Conservation (phyloP, 2,888 invertebrate genomes). For the Mythimna lalbum region DNA sequence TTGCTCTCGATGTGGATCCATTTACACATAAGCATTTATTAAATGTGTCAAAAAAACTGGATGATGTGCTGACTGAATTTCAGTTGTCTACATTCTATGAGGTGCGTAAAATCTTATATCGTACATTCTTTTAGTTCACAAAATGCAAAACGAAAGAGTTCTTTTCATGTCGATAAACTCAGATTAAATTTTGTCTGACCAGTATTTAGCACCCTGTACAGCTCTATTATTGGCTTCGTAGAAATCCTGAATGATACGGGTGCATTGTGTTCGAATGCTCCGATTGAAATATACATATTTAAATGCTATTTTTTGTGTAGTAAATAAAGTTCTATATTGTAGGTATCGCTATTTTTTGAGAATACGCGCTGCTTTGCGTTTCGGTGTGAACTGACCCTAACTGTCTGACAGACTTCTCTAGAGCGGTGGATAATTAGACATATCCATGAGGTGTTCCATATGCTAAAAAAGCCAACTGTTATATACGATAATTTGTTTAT, state of each 20-base stretch:
- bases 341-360: neutral
- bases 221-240: too few relatives aligned
- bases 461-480: neutral
- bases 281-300: too few relatives aligned
- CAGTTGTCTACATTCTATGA: constrained; percentile 94
- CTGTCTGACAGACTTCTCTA: neutral
- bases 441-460: neutral
- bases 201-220: too few relatives aligned
- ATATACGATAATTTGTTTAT: neutral
- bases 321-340: neutral
- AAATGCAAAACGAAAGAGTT: too few relatives aligned
- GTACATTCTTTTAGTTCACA: too few relatives aligned
- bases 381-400: constrained; percentile 27
- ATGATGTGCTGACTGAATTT: constrained; percentile 93
- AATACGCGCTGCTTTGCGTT: neutral
- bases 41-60: constrained; percentile 91
- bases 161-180: too few relatives aligned
- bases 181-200: too few relatives aligned
- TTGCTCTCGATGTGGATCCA: constrained; percentile 92
- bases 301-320: neutral
- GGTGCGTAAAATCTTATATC: constrained; percentile 81
- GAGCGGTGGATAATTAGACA: neutral
- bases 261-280: neutral
- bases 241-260: too few relatives aligned
- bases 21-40: constrained; percentile 90